These are phyloP conservation scores for Zosterops japonicus DNA, from an alignment of 2,113 vertebrate species.

Conservation along the genomic window DNA sequence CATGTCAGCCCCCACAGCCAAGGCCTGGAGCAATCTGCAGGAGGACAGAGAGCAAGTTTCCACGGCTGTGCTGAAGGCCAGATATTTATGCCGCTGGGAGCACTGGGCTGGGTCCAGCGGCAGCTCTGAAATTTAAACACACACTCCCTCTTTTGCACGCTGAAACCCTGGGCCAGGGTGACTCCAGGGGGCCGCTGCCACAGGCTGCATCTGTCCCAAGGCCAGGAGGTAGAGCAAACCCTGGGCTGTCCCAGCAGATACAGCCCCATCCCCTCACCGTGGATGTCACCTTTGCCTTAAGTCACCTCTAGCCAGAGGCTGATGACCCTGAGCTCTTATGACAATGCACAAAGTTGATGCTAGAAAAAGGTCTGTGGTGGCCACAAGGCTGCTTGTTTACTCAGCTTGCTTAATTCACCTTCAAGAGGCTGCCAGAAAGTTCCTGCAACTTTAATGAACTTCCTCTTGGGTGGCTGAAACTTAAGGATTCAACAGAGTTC, in stretches of 20 bases:
- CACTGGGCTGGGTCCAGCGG: constrained; percentile 20
- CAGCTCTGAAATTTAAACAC: constrained; percentile 47
- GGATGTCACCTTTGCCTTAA: neutral
- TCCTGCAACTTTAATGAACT: constrained; percentile 36
- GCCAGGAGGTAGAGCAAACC: neutral
- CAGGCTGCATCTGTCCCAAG: neutral
- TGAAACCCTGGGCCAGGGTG: neutral
- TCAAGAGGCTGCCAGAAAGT: neutral
- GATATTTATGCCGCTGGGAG: constrained; percentile 33
- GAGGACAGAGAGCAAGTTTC: constrained; percentile 1
- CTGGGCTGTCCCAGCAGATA: neutral
- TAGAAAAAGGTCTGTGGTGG: neutral
- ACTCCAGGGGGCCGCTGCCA: neutral
- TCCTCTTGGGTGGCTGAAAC: neutral
- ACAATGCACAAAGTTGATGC: neutral
- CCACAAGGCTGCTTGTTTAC: neutral
- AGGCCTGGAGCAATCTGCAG: constrained; percentile 18
- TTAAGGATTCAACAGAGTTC: neutral
- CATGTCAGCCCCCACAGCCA: constrained; percentile 33
- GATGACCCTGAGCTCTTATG: neutral
- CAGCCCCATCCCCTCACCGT: neutral
- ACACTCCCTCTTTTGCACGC: neutral
- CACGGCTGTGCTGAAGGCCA: constrained; percentile 21
- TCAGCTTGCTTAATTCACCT: neutral
- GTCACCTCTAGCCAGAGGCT: neutral